Base-by-base conservation (phyloP, 2,797 vertebrate genomes). In the Microchirus variegatus region DNA sequence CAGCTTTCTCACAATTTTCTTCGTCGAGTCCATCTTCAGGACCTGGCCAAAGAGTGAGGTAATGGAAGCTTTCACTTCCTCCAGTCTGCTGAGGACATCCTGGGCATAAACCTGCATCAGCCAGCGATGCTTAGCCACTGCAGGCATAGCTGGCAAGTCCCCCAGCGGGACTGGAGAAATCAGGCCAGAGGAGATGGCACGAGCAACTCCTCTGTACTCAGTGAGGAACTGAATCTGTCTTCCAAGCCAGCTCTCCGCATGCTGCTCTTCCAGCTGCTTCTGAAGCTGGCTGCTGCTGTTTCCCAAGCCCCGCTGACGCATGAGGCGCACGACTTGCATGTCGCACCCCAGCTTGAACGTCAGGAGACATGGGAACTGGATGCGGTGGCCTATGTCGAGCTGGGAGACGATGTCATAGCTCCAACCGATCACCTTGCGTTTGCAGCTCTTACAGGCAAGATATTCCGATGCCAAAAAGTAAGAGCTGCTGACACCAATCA, bases 291-390 rank as follows among this genome's bases (percentile, higher is more conserved):
- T 44, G 54, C 41, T 36, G 16, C 43, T 57, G 54, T 36, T 57
- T 22, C 53, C 41, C 4, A 35, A 14, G 2, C 40, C 19, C 14
- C 5, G 14, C 14, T 15, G 31, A 16, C 49, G 15, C 48, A 50
- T n/a, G 22, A 50, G n/a, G 3, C 14, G n/a, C 3, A 8, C 48
- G n/a, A 50, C 22, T 12, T 50, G 85, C 9, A 19, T 19, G 45
- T 47, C 45, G 10, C 17, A 47, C 14, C 17, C 45, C 3, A 18
- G 18, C 10, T 22, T 18, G 2, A 3, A 19, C 11, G 18, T 47
- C 2, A 47, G 18, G 3, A 47, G 10, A 17, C 17, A 11, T 11
- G 45, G 45, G 18, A 47, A 22, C 45, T 47, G 45, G 17, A 47
- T 11, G 11, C 17, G 12, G 12, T 47, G 18, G 10, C 17, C 16